Base-by-base conservation (phyloP, 2,797 vertebrate species). In the Parotocinclus haroldoi region DNA sequence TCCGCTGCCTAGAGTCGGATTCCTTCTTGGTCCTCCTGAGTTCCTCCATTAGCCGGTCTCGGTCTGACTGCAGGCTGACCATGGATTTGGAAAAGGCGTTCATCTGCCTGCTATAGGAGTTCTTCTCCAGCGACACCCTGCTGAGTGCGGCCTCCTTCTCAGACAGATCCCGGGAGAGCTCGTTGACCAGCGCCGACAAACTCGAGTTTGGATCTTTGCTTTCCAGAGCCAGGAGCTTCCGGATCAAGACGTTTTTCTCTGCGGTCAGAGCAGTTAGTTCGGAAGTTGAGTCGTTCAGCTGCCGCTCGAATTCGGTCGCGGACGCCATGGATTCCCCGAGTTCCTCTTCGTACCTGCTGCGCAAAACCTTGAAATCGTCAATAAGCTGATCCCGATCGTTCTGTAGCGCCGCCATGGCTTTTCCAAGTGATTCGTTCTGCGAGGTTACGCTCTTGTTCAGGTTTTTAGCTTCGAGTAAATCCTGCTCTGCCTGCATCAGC, bases 31-130 rank as follows among this genome's bases (percentile, higher is more conserved):
- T 81, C 11, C 66, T 78, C 39, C 78, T 62, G 78, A 95, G 80
- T 19, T 93, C 86, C 37, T 91, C 90, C 71, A 93, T 72, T 83
- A 94, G 76, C 72, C 90, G 78, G 79, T 95, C 93, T 38, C 92
- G 85, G 45, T 95, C 92, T 46, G 92, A 86, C 55, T 95, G 94
- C 45, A 95, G 89, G 72, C 93, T 94, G 78, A 88, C 91, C 93
- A 95, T 94, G 51, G 92, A 90, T 54, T 87, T 92, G 75, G 93
- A 91, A 84, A 95, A 94, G 0, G 93, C 91, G 0, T 87, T 81
- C 12, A 94, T 81, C 84, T 95, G 91, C 55, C 88, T 82, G 78
- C 63, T 75, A n/a, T 83, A 89, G 1, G 18, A 66, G 38, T 51
- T 69, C 10, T 91, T 91, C 49, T 94, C 86, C 14, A 83, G 71